These are phyloP conservation scores for Scaptodrosophila latifasciaeformis DNA, from an alignment of 2,888 invertebrate species.

Conservation along the genomic window DNA sequence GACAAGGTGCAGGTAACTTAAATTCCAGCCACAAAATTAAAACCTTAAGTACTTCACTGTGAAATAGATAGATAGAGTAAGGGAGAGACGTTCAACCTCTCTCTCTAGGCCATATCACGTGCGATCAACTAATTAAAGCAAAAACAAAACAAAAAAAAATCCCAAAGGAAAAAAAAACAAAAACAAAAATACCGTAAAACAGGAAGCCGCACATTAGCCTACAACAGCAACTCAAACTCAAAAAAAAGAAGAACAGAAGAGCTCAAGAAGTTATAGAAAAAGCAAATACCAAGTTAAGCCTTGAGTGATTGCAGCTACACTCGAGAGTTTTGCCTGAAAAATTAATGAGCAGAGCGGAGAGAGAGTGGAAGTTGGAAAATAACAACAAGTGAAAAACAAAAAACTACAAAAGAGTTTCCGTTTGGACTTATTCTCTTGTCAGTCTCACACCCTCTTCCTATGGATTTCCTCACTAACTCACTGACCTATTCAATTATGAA, in stretches of 20 bases:
- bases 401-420: slow-evolving; percentile 30
- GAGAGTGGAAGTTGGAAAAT: slow-evolving; percentile 2
- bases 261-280: background rate
- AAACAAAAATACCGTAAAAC: slow-evolving; percentile 40
- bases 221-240: slow-evolving; percentile 15
- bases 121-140: slow-evolving; percentile 65
- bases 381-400: slow-evolving; percentile 3
- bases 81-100: slow-evolving; percentile 18
- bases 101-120: slow-evolving; percentile 49
- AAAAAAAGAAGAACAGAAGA: background rate
- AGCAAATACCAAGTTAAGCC: slow-evolving; percentile 6
- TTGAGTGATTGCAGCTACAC: slow-evolving; percentile 46
- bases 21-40: slow-evolving; percentile 32
- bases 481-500: slow-evolving; percentile 60
- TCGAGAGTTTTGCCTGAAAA: slow-evolving; percentile 34
- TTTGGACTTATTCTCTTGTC: no score
- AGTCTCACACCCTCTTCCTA: background rate
- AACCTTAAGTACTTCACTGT: slow-evolving; percentile 39
- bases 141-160: slow-evolving; percentile 26
- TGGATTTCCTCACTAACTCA: no score
- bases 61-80: slow-evolving; percentile 8
- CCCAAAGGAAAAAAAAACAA: background rate
- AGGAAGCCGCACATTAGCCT: slow-evolving; percentile 60
- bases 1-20: background rate
- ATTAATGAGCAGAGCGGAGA: slow-evolving; percentile 45